Conservation (phyloP, 2,113 vertebrate genomes). For the Aplodontia rufa region DNA sequence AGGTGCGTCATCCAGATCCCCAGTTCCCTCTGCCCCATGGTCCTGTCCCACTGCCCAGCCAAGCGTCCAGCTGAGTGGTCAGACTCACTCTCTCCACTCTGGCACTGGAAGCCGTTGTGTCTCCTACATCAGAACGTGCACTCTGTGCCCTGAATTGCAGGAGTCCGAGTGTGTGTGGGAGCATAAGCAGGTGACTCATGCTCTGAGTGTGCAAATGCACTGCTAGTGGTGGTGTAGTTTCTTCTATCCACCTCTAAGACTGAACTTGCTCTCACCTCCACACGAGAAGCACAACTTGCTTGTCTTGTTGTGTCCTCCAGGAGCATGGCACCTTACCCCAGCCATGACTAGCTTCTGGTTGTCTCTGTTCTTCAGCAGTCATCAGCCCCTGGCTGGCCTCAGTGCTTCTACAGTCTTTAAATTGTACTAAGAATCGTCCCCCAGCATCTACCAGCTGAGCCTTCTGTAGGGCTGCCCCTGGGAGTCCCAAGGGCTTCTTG, state of each 20-base stretch:
- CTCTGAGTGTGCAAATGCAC: no score
- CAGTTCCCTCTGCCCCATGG: not conserved
- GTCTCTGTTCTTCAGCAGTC: not conserved
- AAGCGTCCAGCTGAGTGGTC: not conserved
- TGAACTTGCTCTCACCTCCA: no score
- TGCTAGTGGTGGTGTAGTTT: not conserved
- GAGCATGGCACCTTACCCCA: not conserved
- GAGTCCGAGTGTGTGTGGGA: accelerated
- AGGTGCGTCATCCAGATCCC: no score
- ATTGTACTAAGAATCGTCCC: accelerated
- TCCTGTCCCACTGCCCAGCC: not conserved
- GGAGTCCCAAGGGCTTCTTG: no score
- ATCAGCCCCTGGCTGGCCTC: not conserved
- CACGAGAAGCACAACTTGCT: not conserved
- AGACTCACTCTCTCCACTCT: not conserved
- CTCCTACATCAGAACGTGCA: not conserved
- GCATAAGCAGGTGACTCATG: not conserved
- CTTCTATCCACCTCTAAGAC: not conserved
- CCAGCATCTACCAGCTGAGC: not conserved
- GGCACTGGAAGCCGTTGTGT: not conserved
- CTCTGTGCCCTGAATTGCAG: not conserved
- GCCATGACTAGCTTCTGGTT: not conserved
- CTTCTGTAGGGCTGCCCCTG: no score
- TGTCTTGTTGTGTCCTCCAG: not conserved
- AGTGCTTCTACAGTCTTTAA: not conserved